These are phyloP conservation scores for Corythornis vintsioides DNA, from an alignment of 2,113 vertebrate genomes.

Conservation along the genomic window DNA sequence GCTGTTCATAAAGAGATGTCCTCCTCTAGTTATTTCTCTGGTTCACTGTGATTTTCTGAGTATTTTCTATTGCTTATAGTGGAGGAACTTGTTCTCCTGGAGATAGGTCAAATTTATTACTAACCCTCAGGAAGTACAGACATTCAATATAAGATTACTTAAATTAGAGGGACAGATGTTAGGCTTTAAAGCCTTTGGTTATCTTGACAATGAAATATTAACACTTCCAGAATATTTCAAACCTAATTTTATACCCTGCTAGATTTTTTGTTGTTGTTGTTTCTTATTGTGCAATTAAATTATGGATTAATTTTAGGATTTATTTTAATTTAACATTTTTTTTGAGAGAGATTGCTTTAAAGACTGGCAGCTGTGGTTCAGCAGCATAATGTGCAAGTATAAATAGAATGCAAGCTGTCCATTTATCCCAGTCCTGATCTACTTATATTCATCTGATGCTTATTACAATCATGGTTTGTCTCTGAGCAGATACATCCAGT, in stretches of 20 bases:
- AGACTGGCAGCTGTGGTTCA: neutral
- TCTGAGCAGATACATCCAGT: conserved; percentile 37
- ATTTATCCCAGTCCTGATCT: conserved; percentile 47
- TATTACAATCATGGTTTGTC: neutral
- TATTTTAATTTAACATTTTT: neutral
- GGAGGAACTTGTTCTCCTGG: neutral
- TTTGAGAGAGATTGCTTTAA: neutral
- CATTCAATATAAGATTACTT: neutral
- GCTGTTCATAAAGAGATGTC: neutral
- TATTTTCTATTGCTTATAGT: neutral
- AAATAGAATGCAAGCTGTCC: conserved; percentile 61
- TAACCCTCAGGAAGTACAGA: neutral
- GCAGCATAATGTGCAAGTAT: conserved; percentile 32
- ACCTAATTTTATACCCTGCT: neutral
- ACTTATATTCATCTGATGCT: conserved; percentile 47
- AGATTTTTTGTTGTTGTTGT: neutral
- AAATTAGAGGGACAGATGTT: conserved; percentile 17
- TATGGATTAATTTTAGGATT: neutral
- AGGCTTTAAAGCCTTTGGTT: neutral
- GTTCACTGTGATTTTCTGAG: neutral
- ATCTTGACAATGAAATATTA: neutral
- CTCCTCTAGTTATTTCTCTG: neutral
- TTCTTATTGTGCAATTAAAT: neutral
- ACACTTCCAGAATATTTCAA: neutral
- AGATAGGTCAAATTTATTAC: neutral